These are phyloP conservation scores for Luehdorfia chinensis DNA, from an alignment of 1,140 invertebrate genomes.

Conservation along the genomic window DNA sequence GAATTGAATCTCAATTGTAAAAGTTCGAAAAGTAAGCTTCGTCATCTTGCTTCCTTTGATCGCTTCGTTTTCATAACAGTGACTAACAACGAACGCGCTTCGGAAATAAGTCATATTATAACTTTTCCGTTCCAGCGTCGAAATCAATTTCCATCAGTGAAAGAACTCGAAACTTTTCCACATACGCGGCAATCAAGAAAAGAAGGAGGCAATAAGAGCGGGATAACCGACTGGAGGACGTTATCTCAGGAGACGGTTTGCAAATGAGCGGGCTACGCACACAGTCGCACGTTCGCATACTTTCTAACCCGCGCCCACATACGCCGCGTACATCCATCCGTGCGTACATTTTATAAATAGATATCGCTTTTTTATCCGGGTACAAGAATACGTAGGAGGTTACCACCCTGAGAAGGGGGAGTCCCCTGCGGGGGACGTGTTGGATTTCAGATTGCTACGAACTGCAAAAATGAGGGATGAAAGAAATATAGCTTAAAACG, in stretches of 20 bases:
- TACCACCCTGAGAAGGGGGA: conserved; percentile 48
- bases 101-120: conserved; percentile 41
- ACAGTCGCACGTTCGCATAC: no score
- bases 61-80: conserved; percentile 4
- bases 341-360: conserved; percentile 75
- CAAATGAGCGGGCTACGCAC: conserved; percentile 74
- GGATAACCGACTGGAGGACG: conserved; percentile 68
- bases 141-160: conserved; percentile 60
- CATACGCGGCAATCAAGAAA: conserved; percentile 66
- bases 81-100: conserved; percentile 6
- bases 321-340: conserved; percentile 54
- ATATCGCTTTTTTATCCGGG: conserved; percentile 75
- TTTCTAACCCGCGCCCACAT: conserved; percentile 64
- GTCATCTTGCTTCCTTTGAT: not conserved
- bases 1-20: not conserved
- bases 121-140: conserved; percentile 51
- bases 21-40: not conserved
- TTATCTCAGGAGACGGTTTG: conserved; percentile 75
- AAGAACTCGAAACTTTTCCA: conserved; percentile 59
- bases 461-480: conserved; percentile 79
- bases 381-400: conserved; percentile 67
- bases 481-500: conserved; percentile 80
- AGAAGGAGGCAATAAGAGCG: conserved; percentile 71
- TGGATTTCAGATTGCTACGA: conserved; percentile 78
- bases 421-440: conserved; percentile 68